Evolutionary conservation across 2,888 invertebrate genomes (phyloP).

Genomic region (Parelbella ahira): DNA sequence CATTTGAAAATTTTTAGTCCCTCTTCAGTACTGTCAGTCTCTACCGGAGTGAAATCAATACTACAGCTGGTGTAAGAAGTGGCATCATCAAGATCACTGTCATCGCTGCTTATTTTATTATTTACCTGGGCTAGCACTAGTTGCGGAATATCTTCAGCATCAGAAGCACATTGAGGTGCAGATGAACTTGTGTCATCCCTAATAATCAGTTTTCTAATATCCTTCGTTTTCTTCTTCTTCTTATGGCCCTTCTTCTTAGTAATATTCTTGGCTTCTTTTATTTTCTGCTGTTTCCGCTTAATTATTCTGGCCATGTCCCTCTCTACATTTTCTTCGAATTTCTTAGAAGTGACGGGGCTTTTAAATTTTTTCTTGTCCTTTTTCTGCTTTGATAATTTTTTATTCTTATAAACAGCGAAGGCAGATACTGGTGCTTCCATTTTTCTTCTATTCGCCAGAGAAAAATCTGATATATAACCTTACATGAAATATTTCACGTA

Average conservation of each 20-base stretch:
- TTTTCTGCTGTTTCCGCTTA: slow-evolving; percentile 49
- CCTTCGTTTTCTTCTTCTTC: slow-evolving; percentile 59
- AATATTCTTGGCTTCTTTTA: slow-evolving; percentile 46
- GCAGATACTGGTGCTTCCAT: slow-evolving; percentile 67
- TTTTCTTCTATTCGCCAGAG: too few relatives aligned
- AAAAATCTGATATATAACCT: too few relatives aligned
- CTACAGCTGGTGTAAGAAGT: slow-evolving; percentile 43
- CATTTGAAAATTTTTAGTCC: slow-evolving; percentile 84
- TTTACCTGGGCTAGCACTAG: slow-evolving; percentile 34
- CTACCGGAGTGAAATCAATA: slow-evolving; percentile 56
- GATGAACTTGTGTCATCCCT: slow-evolving; percentile 19
- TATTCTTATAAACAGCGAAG: slow-evolving; percentile 60
- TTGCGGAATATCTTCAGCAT: slow-evolving; percentile 44
- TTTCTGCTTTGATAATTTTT: slow-evolving; percentile 43
- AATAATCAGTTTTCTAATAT: too few relatives aligned
- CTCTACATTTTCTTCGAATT: slow-evolving; percentile 34
- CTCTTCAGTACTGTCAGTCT: slow-evolving; percentile 79
- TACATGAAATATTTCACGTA: too few relatives aligned
- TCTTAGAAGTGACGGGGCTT: slow-evolving; percentile 15
- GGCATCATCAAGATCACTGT: slow-evolving; percentile 30
- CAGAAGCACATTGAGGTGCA: slow-evolving; percentile 25
- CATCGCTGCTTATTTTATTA: slow-evolving; percentile 9
- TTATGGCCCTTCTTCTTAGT: slow-evolving; percentile 52
- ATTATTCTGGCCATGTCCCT: slow-evolving; percentile 49
- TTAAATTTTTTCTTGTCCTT: slow-evolving; percentile 41